phyloP scores from a whole-genome alignment of 2,797 vertebrate species.

The Zenarchopterus dispar region DNA sequence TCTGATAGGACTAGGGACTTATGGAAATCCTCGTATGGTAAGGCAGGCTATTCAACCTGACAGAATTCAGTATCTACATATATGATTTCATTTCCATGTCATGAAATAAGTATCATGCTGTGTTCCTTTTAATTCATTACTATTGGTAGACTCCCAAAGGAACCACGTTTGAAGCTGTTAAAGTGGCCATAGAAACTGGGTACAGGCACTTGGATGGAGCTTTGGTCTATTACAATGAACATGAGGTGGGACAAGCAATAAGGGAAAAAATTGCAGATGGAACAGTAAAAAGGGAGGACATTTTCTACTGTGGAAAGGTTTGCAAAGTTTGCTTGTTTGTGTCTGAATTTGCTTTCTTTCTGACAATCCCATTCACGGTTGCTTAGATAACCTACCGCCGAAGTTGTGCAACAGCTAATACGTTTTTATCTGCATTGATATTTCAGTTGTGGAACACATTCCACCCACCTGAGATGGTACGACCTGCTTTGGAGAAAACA shows the following conservation, averaged over 20 bases:
- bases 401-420: slow-evolving; percentile 5
- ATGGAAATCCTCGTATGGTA: slow-evolving; percentile 77
- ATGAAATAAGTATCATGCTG: not conserved
- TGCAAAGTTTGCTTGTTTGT: slow-evolving; percentile 31
- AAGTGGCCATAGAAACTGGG: slow-evolving; percentile 87
- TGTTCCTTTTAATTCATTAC: not conserved
- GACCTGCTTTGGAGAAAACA: slow-evolving; percentile 87
- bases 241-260: slow-evolving; percentile 92
- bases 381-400: not conserved
- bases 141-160: slow-evolving; percentile 83
- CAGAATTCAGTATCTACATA: too few relatives aligned
- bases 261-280: slow-evolving; percentile 92
- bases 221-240: slow-evolving; percentile 88
- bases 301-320: slow-evolving; percentile 97
- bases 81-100: not conserved
- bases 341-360: not conserved
- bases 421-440: not conserved
- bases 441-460: slow-evolving; percentile 91
- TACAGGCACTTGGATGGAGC: slow-evolving; percentile 93
- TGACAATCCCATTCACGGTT: not conserved
- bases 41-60: slow-evolving; percentile 1
- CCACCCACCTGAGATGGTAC: slow-evolving; percentile 84
- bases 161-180: slow-evolving; percentile 81
- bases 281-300: slow-evolving; percentile 88
- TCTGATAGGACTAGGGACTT: slow-evolving; percentile 90